Conservation (phyloP, 2,113 vertebrate genomes). For the Forbesichthys agassizii region DNA sequence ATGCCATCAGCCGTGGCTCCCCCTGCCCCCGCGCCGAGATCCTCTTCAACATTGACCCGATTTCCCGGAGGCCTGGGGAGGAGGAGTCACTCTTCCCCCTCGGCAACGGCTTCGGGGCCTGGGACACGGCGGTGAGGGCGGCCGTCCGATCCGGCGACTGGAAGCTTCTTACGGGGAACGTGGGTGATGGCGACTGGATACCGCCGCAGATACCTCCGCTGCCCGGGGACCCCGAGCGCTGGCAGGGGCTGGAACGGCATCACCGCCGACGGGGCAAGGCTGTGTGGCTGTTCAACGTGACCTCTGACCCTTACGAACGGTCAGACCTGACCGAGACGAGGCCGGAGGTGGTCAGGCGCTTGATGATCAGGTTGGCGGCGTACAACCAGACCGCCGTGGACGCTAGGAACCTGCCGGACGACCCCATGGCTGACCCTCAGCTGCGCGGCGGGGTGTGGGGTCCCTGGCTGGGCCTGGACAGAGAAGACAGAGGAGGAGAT, state of each 20-base stretch:
- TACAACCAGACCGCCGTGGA: slow-evolving; percentile 88
- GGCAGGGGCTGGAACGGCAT: slow-evolving; percentile 84
- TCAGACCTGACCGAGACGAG: slow-evolving; percentile 80
- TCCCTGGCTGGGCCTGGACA: slow-evolving; percentile 85
- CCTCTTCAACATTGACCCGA: slow-evolving; percentile 93
- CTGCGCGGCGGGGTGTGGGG: slow-evolving; percentile 90
- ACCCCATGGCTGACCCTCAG: slow-evolving; percentile 88
- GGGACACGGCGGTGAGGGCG: slow-evolving; percentile 91
- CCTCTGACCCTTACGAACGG: slow-evolving; percentile 87
- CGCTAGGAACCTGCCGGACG: slow-evolving; percentile 85
- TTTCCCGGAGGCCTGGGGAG: slow-evolving; percentile 87
- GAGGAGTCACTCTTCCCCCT: too few relatives aligned
- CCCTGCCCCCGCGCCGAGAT: slow-evolving; percentile 87
- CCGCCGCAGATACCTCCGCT: slow-evolving; percentile 79
- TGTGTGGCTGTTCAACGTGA: slow-evolving; percentile 92
- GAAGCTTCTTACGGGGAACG: slow-evolving; percentile 90
- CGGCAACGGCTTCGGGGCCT: slow-evolving; percentile 85
- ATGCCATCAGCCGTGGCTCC: slow-evolving; percentile 83
- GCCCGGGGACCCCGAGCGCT: slow-evolving; percentile 74
- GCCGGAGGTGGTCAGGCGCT: slow-evolving; percentile 85
- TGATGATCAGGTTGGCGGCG: slow-evolving; percentile 82
- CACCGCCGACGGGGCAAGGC: slow-evolving; percentile 81
- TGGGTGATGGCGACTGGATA: slow-evolving; percentile 90
- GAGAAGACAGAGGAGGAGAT: background rate
- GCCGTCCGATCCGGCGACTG: slow-evolving; percentile 87